Percentiles rank a stretch among this genome's conserved stretches.
phyloP scores from a whole-genome alignment of 2,113 vertebrate genomes.

The Tragelaphus buxtoni region DNA sequence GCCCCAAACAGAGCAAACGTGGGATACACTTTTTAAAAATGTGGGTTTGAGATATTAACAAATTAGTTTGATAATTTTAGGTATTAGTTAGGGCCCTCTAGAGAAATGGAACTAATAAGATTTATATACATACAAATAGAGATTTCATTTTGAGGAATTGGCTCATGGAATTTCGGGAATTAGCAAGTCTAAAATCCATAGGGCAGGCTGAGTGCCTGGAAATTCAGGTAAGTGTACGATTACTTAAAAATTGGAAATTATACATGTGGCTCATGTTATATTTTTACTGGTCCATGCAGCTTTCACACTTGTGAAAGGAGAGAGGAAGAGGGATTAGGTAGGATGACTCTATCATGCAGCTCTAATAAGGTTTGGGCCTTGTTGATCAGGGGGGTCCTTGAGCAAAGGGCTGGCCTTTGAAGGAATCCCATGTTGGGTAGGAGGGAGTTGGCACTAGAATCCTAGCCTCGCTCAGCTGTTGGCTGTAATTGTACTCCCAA shows the following conservation, averaged over 20 bases:
- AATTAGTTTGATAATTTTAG: slow-evolving; percentile 36
- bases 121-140: not conserved
- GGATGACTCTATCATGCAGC: not conserved
- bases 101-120: not conserved
- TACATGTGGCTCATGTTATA: not conserved
- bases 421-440: not conserved
- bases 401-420: not conserved
- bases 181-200: not conserved
- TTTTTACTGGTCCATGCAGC: not conserved
- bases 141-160: not conserved
- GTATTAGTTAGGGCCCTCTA: not conserved
- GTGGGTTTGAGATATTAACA: not conserved
- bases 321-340: not conserved
- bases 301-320: not conserved
- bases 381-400: not conserved
- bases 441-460: not conserved
- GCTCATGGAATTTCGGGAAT: not conserved
- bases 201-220: not conserved
- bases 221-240: not conserved
- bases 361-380: not conserved
- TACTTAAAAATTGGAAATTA: not conserved
- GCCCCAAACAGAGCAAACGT: not conserved
- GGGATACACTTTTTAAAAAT: not conserved
- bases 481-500: not conserved
- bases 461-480: not conserved